Evolutionary conservation across 1,140 invertebrate species (phyloP), one percentile per base, ranked within the genome.

Genomic region (Ceratina japonica): DNA sequence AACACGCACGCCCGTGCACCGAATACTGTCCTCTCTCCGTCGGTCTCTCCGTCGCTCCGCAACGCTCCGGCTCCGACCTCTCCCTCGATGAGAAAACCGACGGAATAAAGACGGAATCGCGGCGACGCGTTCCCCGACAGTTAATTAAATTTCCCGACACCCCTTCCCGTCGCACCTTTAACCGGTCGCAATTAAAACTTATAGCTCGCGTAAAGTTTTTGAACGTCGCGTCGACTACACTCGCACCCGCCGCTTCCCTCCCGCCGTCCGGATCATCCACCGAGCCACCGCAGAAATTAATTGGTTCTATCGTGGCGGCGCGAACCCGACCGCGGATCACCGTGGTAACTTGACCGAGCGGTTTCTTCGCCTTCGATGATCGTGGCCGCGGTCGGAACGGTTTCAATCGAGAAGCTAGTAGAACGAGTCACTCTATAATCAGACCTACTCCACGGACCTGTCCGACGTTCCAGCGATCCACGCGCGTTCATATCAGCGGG

Each of bases 161-260:
- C 51, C 51, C 77, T 65, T n/a, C 49, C 51, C 37, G 37, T 10
- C 64, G 51, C 64, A 54, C 72, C 49, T 80, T 80, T 75, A 44
- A 80, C 72, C 62, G 78, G n/a, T 59, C 49, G 78, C 73, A 80
- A 80, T 80, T 80, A 80, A 80, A 80, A 75, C 63, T 80, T 75
- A 75, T 68, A 75, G 54, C 73, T n/a, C 27, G 24, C 20, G 20
- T 63, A 61, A 80, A 80, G 63, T 75, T 80, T 70, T 49, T 24
- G 65, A 59, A 75, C 52, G 31, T 0, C 3, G 31, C 20, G 1
- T 44, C 37, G 37, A 44, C 37, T 44, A 44, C 37, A 10, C 37
- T 44, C 37, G 18, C 51, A 64, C 0, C 22, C 7, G 1, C 13
- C n/a, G n/a, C n/a, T n/a, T n/a, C n/a, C n/a, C n/a, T n/a, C 37